These are phyloP conservation scores for Falco rusticolus DNA, from an alignment of 2,797 vertebrate genomes.

Conservation along the genomic window DNA sequence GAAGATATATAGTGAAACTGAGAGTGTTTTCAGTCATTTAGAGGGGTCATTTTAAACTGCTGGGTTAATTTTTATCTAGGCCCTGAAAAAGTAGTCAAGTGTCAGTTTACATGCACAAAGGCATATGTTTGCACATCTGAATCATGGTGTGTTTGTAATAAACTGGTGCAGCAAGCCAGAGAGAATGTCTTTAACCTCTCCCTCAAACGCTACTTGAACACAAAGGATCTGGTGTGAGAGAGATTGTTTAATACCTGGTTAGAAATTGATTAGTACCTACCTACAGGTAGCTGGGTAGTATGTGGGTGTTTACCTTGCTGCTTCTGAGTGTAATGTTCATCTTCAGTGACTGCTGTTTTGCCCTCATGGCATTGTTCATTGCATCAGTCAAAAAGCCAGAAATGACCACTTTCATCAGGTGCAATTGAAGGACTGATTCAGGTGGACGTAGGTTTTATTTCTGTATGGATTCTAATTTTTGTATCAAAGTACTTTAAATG, in stretches of 20 bases:
- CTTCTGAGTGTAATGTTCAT: background rate
- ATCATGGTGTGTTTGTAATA: background rate
- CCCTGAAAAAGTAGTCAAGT: background rate
- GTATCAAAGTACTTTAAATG: background rate
- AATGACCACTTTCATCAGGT: background rate
- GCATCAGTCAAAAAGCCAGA: background rate
- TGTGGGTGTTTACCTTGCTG: background rate
- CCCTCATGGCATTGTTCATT: background rate
- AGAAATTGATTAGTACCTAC: background rate
- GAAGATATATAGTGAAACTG: background rate
- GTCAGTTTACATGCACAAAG: constrained; percentile 4
- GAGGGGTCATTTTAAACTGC: background rate
- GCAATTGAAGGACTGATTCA: background rate
- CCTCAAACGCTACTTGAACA: background rate
- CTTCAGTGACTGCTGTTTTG: background rate
- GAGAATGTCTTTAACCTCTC: background rate
- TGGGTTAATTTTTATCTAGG: constrained; percentile 54
- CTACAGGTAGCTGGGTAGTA: background rate
- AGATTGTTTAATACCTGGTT: background rate
- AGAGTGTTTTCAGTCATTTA: background rate
- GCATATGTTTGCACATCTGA: constrained; percentile 11
- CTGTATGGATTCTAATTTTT: background rate
- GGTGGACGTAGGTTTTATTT: background rate
- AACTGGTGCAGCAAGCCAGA: background rate
- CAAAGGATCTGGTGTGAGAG: background rate